Evolutionary conservation across 2,797 vertebrate genomes (phyloP), one percentile per base, ranked within the genome.

Genomic region (Pristis pectinata): DNA sequence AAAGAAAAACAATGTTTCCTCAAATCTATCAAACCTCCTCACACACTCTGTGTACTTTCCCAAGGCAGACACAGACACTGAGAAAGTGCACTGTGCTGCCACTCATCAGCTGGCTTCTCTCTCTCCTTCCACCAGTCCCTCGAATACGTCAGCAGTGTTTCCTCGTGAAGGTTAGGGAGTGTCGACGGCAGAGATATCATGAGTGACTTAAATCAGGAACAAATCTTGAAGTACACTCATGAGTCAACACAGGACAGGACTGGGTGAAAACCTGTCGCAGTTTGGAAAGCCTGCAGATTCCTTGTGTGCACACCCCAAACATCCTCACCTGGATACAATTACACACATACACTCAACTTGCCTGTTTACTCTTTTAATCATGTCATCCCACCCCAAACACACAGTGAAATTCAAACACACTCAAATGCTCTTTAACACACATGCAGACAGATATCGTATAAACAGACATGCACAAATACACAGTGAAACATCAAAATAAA

Each of bases 1-100:
- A 74, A 93, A 93, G 24, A 37, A 94, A 72, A 76, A 44, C 24
- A 72, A 53, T 76, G 92, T 76, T 74, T n/a, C 67, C 94, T 56
- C 41, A 76, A 76, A 34, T 53, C 44, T 56, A 94, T 74, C 41
- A 76, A 93, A 93, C 34, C 37, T 53, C 74, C 8, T 24, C 22
- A 1, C 17, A 37, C 30, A 74, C 70, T 56, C 24, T 11, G 7
- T 74, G 44, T 53, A 94, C 44, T 94, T 74, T 76, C 70, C 44
- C 70, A 72, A 74, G 44, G 49, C 70, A 49, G 92, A 94, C 56
- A 74, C 30, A 94, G 70, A 53, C 70, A 5, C 41, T 93, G 67
- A 76, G 41, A 94, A 94, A 56, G 72, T 41, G 13, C 19, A 19
- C 9, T 17, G 24, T 67, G 49, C 37, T 76, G 92, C 11, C 30